A percentile compares a stretch with the other conserved stretches of the same genome.
Conservation (phyloP, 2,113 vertebrate species). For the Phylloscopus trochilus region DNA sequence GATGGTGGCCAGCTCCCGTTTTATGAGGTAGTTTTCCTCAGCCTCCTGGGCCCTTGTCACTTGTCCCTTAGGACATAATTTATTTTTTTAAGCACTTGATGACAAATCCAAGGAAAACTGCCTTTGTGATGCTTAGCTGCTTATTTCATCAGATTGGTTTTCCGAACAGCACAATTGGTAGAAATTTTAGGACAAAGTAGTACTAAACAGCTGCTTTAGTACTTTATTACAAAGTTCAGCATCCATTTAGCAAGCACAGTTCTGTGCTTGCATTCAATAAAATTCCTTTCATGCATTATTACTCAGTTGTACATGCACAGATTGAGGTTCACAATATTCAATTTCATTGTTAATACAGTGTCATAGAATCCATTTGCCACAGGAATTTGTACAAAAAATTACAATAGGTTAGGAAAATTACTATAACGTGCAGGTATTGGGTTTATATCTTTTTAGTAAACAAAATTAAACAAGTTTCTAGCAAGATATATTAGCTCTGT, state of each 20-base stretch:
- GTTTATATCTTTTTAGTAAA: slow-evolving; percentile 56
- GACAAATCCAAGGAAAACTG: slow-evolving; percentile 69
- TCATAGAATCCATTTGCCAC: slow-evolving; percentile 34
- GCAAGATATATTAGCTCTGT: slow-evolving; percentile 47
- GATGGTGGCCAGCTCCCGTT: slow-evolving; percentile 97
- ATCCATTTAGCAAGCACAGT: slow-evolving; percentile 49
- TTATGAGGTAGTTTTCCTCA: slow-evolving; percentile 99
- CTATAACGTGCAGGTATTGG: slow-evolving; percentile 62
- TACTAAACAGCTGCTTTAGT: slow-evolving; percentile 54
- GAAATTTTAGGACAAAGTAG: slow-evolving; percentile 60
- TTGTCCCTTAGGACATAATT: slow-evolving; percentile 98
- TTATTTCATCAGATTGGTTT: slow-evolving; percentile 57
- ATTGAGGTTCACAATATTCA: slow-evolving; percentile 22
- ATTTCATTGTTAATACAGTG: slow-evolving; percentile 60
- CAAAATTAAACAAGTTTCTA: slow-evolving; percentile 52
- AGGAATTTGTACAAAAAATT: slow-evolving; percentile 45
- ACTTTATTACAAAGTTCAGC: slow-evolving; percentile 33
- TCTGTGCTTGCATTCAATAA: slow-evolving; percentile 47
- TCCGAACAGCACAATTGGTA: slow-evolving; percentile 62
- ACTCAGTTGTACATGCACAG: slow-evolving; percentile 71
- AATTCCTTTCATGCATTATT: slow-evolving; percentile 78
- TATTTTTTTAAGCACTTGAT: slow-evolving; percentile 74
- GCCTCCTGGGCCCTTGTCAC: slow-evolving; percentile 99
- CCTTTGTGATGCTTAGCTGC: slow-evolving; percentile 68
- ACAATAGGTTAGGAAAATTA: slow-evolving; percentile 63